These are phyloP conservation scores for Garrulus glandarius DNA, from an alignment of 2,797 vertebrate species.

Conservation along the genomic window DNA sequence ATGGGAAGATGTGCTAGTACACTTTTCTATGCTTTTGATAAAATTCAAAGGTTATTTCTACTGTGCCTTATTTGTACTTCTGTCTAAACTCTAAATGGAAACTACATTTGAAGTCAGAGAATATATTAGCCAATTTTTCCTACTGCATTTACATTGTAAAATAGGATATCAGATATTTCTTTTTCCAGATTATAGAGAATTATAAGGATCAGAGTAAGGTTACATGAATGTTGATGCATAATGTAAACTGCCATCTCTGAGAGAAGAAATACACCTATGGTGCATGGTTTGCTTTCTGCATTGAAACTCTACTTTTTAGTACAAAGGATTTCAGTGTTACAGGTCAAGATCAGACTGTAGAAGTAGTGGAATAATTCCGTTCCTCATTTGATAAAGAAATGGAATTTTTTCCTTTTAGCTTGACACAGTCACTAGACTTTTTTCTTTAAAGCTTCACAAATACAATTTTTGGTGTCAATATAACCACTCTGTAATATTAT, in stretches of 20 bases:
- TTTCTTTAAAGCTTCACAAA: conserved; percentile 47
- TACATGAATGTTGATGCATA: neutral
- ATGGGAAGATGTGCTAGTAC: neutral
- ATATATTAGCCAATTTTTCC: neutral
- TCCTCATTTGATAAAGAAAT: conserved; percentile 22
- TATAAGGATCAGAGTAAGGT: neutral
- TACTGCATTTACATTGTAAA: neutral
- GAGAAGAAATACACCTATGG: neutral
- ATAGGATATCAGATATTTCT: neutral
- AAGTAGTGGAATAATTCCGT: neutral
- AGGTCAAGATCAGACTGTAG: neutral
- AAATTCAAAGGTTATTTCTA: neutral
- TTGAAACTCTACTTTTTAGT: neutral
- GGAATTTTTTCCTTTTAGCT: conserved; percentile 27
- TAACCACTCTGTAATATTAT: conserved; percentile 55
- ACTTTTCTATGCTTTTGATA: neutral
- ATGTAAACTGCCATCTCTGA: neutral
- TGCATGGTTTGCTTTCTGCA: neutral
- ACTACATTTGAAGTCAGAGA: neutral
- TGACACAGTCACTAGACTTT: neutral
- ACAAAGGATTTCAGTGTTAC: neutral
- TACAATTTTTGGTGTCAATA: conserved; percentile 58
- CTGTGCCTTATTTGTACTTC: neutral
- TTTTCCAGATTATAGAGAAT: neutral
- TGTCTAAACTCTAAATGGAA: neutral